These are phyloP conservation scores for Caenorhabditis uteleia DNA, from an alignment of 2,888 invertebrate species.

Conservation along the genomic window DNA sequence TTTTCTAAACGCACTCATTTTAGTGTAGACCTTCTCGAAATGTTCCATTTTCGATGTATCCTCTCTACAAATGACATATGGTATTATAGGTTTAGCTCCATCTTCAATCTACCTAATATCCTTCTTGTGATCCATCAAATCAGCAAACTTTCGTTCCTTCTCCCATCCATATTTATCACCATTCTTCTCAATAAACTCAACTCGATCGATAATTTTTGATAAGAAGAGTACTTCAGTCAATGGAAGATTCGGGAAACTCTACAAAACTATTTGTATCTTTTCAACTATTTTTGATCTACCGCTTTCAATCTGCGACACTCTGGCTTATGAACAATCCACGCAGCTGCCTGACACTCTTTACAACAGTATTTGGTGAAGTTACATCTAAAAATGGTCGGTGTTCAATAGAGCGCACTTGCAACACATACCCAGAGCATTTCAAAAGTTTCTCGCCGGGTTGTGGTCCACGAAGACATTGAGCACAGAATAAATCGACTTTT, in stretches of 20 bases:
- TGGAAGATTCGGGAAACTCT: constrained; percentile 67
- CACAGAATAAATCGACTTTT: constrained; percentile 57
- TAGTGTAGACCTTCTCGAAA: constrained; percentile 62
- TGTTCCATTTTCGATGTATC: constrained; percentile 60
- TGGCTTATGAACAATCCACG: constrained; percentile 60
- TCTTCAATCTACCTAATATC: constrained; percentile 49
- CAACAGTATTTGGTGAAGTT: constrained; percentile 59
- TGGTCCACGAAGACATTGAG: constrained; percentile 60
- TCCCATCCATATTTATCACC: constrained; percentile 64
- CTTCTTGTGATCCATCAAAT: constrained; percentile 55
- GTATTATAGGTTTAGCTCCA: not conserved
- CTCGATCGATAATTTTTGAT: constrained; percentile 61
- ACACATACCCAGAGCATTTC: constrained; percentile 50
- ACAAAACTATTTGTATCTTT: constrained; percentile 1
- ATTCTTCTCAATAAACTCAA: constrained; percentile 57
- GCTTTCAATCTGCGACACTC: constrained; percentile 64
- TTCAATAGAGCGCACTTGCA: no score
- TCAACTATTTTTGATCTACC: constrained; percentile 11
- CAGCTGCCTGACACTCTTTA: constrained; percentile 62
- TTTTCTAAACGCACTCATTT: constrained; percentile 56
- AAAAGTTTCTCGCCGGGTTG: constrained; percentile 50
- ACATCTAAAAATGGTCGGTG: constrained; percentile 29
- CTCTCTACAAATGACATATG: constrained; percentile 21
- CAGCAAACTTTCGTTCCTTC: constrained; percentile 52
- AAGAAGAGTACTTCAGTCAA: constrained; percentile 67